Base-by-base conservation (phyloP, 2,888 invertebrate species). In the Brenthis daphne region DNA sequence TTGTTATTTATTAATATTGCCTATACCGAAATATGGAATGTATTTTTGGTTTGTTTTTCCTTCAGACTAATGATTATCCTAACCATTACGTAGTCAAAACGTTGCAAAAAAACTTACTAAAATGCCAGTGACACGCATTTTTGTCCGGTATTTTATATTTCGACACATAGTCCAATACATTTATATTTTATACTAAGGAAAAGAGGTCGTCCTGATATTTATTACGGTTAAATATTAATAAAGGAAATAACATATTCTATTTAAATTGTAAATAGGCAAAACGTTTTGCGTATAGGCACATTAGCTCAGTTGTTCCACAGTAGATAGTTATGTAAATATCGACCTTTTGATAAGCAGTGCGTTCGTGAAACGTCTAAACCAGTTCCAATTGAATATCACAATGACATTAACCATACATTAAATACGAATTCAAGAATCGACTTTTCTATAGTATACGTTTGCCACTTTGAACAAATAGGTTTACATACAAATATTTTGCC, bases 291-390 rank as follows among this genome's bases (percentile, higher is more conserved):
- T 55, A 16, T 24, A 16, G 16, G 16, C 16, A 61, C 54, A 65
- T 58, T 57, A 58, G 51, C 48, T 53, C 37, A 53, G 43, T 60
- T 53, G 16, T 37, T 70, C 57, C 16, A 69, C 65, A 57, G 64
- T 61, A 57, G 70, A 72, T 68, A 64, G 53, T 51, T 60, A 72
- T 72, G 66, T 65, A 72, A 72, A 72, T 72, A 29, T 55, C 66
- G 65, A 68, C 66, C 58, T 66, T 65, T 70, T 64, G 72, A 72
- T 72, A 70, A 70, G 64, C 68, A 50, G 33, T 20, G 29, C 57
- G 65, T 53, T 57, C 43, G 57, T 69, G 55, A 64, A 53, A 57
- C 37, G 48, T 20, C 12, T 56, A 37, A 57, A 60, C 60, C 47
- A 57, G 66, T 69, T 64, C 16, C 55, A 60, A 60, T 66, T 48